phyloP scores from a whole-genome alignment of 2,113 vertebrate species.

The Eretmochelys imbricata region DNA sequence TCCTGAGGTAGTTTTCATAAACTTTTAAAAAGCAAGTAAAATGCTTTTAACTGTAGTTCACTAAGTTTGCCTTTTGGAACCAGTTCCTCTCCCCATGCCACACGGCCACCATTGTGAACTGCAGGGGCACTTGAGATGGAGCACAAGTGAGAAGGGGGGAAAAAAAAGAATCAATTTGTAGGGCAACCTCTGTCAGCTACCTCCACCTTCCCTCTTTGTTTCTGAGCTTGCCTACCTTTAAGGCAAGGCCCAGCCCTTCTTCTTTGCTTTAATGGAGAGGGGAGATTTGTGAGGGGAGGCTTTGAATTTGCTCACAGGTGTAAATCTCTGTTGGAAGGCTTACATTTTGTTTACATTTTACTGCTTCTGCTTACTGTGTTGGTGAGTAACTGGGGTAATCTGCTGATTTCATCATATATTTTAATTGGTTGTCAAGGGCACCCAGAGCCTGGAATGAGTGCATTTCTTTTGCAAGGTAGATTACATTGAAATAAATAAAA shows the following conservation, averaged over 20 bases:
- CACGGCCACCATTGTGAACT: not conserved
- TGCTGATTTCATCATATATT: slow-evolving; percentile 31
- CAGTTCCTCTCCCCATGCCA: not conserved
- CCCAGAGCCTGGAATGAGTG: not conserved
- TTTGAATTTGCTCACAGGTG: not conserved
- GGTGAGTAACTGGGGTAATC: slow-evolving; percentile 17
- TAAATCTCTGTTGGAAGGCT: not conserved
- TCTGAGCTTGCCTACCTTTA: not conserved
- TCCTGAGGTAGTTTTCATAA: not conserved
- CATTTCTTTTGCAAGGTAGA: slow-evolving; percentile 32
- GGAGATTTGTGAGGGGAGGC: not conserved
- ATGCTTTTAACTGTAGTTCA: not conserved
- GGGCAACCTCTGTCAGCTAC: not conserved
- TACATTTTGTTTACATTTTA: slow-evolving; percentile 46
- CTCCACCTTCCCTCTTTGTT: not conserved
- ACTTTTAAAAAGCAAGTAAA: not conserved
- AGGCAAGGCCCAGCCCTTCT: not conserved
- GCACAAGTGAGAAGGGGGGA: not conserved
- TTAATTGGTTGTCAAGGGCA: slow-evolving; percentile 47
- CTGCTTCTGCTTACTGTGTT: not conserved
- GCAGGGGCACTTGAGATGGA: not conserved
- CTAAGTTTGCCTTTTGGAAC: not conserved
- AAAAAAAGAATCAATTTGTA: not conserved
- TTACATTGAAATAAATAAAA: slow-evolving; percentile 49
- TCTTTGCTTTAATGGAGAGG: not conserved